These are phyloP conservation scores for Rhyacophila evoluta DNA, from an alignment of 2,888 invertebrate species.

Conservation along the genomic window DNA sequence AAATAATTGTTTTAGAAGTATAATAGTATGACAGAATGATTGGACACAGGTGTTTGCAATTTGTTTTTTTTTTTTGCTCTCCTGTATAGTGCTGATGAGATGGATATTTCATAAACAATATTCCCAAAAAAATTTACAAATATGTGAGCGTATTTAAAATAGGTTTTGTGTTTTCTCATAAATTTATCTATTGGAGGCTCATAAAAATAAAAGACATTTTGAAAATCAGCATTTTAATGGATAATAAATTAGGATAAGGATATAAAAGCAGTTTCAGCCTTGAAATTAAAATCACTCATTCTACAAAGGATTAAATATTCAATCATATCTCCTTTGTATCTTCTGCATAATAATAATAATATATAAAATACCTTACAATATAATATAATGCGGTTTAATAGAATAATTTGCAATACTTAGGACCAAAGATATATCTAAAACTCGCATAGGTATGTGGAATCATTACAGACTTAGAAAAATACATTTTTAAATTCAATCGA, in stretches of 20 bases:
- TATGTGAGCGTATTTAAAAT: too few relatives aligned
- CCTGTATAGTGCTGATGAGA: too few relatives aligned
- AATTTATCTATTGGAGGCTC: too few relatives aligned
- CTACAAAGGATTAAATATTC: constrained; percentile 25
- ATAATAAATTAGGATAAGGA: constrained; percentile 45
- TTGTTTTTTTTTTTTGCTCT: too few relatives aligned
- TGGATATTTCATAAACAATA: too few relatives aligned
- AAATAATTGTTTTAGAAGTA: too few relatives aligned
- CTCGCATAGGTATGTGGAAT: background rate
- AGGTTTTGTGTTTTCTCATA: too few relatives aligned
- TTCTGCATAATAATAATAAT: constrained; percentile 1
- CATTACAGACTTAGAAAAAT: background rate
- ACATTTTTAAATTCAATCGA: background rate
- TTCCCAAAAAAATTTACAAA: too few relatives aligned
- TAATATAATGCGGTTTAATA: constrained; percentile 11
- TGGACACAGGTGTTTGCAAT: too few relatives aligned
- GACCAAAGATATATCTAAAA: constrained; percentile 5
- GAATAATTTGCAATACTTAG: background rate
- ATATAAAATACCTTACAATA: constrained; percentile 38
- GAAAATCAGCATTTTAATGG: constrained; percentile 43
- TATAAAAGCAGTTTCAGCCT: constrained; percentile 47
- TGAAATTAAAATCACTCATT: constrained; percentile 42
- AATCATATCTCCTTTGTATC: background rate
- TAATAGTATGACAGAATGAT: too few relatives aligned
- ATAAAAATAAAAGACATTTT: background rate